Evolutionary conservation across 2,113 vertebrate species (phyloP).

Genomic region (Odobenus rosmarus): DNA sequence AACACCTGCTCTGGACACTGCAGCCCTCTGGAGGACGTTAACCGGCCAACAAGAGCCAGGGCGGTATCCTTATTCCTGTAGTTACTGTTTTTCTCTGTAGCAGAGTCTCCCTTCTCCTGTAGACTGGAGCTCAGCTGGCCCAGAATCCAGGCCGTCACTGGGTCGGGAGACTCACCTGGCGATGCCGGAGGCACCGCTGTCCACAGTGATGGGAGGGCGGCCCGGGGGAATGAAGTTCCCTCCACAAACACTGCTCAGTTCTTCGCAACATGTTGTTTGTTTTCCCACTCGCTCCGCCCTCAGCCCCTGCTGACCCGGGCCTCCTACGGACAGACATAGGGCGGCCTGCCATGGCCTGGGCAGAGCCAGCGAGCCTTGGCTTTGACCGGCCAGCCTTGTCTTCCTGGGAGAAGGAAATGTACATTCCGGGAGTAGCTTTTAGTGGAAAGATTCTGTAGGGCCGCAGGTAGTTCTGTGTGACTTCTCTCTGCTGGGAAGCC

Average conservation of each 20-base stretch:
- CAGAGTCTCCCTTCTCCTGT: background rate
- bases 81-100: background rate
- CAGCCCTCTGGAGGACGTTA: background rate
- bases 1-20: background rate
- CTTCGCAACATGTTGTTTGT: constrained; percentile 33
- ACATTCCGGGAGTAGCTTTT: background rate
- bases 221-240: constrained; percentile 29
- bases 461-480: background rate
- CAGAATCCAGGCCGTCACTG: background rate
- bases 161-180: background rate
- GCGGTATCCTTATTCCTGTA: background rate
- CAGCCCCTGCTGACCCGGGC: background rate
- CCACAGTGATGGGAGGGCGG: background rate
- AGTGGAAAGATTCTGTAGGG: constrained; percentile 8
- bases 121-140: background rate
- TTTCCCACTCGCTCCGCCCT: background rate
- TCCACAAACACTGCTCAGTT: background rate
- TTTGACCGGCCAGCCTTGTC: background rate
- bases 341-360: background rate
- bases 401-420: background rate
- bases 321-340: background rate
- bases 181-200: background rate
- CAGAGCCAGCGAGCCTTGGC: background rate
- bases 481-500: constrained; percentile 34
- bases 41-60: constrained; percentile 30